A percentile compares a stretch with the other conserved stretches of the same genome.
Conservation (phyloP, 2,797 vertebrate genomes). For the Chloroceryle inda region DNA sequence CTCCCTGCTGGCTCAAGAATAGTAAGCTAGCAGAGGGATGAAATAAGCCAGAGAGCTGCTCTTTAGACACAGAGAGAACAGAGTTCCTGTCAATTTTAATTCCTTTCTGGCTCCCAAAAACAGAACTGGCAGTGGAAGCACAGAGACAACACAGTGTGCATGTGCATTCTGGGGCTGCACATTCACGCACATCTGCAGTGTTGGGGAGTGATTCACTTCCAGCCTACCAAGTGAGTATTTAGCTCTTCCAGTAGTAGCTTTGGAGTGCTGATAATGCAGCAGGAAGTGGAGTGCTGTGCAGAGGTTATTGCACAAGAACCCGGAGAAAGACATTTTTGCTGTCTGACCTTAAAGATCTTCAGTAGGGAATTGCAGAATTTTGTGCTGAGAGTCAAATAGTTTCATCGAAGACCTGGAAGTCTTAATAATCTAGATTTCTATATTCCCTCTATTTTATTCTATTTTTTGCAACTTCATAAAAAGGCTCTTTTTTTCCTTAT, state of each 20-base stretch:
- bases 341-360: not conserved
- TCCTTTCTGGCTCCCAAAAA: not conserved
- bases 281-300: not conserved
- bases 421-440: not conserved
- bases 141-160: constrained; percentile 29
- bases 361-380: not conserved
- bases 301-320: not conserved
- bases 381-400: not conserved
- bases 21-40: not conserved
- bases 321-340: not conserved
- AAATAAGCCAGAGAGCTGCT: not conserved
- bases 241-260: not conserved
- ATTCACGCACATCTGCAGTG: constrained; percentile 31
- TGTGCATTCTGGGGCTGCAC: constrained; percentile 13
- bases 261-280: not conserved
- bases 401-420: not conserved
- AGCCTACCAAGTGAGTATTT: not conserved
- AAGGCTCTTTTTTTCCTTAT: not conserved
- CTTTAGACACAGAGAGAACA: not conserved
- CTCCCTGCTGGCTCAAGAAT: constrained; percentile 12
- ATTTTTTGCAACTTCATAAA: not conserved
- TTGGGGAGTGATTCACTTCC: not conserved
- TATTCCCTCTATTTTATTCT: not conserved
- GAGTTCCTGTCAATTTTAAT: constrained; percentile 30
- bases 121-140: constrained; percentile 28